Conservation (phyloP, 2,888 invertebrate genomes). For the Lasioglossum oenotherae region DNA sequence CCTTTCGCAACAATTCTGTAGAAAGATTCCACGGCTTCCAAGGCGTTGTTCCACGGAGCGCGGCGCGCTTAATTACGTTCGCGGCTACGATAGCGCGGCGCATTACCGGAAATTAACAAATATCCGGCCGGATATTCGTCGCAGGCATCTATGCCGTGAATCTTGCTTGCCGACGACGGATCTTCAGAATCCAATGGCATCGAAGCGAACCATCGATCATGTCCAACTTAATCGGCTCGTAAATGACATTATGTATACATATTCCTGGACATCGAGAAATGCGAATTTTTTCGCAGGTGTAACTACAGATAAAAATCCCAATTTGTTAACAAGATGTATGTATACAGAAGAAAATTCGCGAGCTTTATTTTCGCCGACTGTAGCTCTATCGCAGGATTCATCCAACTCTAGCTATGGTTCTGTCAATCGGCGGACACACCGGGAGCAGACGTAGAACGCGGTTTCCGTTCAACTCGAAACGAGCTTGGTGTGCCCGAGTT, state of each 20-base stretch:
- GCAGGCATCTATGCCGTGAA: conserved; percentile 37
- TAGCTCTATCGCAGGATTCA: not conserved
- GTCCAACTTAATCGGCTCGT: not conserved
- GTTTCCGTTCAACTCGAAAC: not conserved
- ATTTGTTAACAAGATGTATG: not conserved
- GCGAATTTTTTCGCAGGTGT: not conserved
- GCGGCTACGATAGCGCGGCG: not conserved
- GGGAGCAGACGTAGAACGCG: not conserved
- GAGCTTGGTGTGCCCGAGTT: not conserved
- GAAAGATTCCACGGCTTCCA: conserved; percentile 31
- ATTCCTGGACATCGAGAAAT: not conserved
- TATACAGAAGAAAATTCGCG: not conserved
- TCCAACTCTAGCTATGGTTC: not conserved
- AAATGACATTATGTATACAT: not conserved
- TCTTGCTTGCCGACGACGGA: conserved; percentile 27
- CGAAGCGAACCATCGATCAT: not conserved
- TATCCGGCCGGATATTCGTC: conserved; percentile 59
- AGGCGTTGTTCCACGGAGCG: not conserved
- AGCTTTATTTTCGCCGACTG: not conserved
- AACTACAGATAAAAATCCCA: not conserved
- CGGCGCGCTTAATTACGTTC: conserved; percentile 49
- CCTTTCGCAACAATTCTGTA: not conserved
- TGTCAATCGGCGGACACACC: not conserved
- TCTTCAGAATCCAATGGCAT: not conserved
- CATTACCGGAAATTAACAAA: conserved; percentile 66